A percentile compares a stretch with the other conserved stretches of the same genome.
These are phyloP conservation scores for Arenaria interpres DNA, from an alignment of 2,113 vertebrate species.

Conservation along the genomic window DNA sequence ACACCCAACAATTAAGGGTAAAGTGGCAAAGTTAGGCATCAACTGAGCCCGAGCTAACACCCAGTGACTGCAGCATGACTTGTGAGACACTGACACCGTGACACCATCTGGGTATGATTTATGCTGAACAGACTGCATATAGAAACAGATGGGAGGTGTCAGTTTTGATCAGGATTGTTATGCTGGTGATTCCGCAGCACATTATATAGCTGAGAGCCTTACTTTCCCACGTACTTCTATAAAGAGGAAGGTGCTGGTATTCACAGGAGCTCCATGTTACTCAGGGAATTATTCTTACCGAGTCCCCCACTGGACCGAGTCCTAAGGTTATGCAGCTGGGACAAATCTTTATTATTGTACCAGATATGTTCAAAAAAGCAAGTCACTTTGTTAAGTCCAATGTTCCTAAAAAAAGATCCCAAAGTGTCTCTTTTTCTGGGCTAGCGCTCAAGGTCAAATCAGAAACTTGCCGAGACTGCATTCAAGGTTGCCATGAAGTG, in stretches of 20 bases:
- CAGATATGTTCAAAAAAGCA: not conserved
- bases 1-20: not conserved
- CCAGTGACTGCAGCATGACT: constrained; percentile 22
- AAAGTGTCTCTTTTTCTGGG: not conserved
- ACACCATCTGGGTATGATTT: constrained; percentile 59
- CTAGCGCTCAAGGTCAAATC: not conserved
- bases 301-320: not conserved
- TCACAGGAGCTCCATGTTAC: not conserved
- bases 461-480: not conserved
- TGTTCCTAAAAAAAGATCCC: not conserved
- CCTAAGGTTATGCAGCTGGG: not conserved
- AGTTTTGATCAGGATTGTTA: constrained; percentile 46
- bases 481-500: not conserved
- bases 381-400: not conserved
- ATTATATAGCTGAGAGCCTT: not conserved
- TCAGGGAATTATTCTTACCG: not conserved
- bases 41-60: not conserved
- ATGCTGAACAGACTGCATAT: constrained; percentile 51
- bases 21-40: constrained; percentile 13
- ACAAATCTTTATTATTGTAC: not conserved
- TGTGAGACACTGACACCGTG: constrained; percentile 39
- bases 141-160: constrained; percentile 64
- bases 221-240: constrained; percentile 27
- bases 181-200: not conserved
- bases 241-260: constrained; percentile 16